Percentiles rank a stretch among this genome's conserved stretches.
Evolutionary conservation across 2,113 vertebrate genomes (phyloP).

Genomic region (Heterotilapia buettikoferi): DNA sequence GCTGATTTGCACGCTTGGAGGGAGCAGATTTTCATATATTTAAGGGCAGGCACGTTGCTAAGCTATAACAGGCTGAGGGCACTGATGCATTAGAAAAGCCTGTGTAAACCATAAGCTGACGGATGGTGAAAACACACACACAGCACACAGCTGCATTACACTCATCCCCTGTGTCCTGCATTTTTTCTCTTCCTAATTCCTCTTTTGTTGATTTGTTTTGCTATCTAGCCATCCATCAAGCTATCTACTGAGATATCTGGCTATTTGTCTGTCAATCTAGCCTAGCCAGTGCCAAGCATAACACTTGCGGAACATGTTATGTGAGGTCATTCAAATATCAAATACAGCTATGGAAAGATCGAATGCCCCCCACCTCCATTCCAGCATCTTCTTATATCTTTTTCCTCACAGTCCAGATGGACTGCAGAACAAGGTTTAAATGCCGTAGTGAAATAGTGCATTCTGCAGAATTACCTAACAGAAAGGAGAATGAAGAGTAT

Average conservation of each 20-base stretch:
- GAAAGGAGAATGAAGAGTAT: neutral
- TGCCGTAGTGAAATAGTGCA: neutral
- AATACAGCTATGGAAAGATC: neutral
- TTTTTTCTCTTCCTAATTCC: neutral
- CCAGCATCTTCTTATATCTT: neutral
- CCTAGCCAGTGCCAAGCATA: neutral
- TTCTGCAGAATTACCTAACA: neutral
- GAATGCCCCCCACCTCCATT: neutral
- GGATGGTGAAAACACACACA: constrained; percentile 33
- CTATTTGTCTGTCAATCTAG: neutral
- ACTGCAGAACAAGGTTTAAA: neutral
- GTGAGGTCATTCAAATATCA: neutral
- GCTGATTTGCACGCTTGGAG: constrained; percentile 49
- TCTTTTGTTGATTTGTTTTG: neutral
- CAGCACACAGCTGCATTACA: neutral
- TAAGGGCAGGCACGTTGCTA: constrained; percentile 41
- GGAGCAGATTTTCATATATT: constrained; percentile 62
- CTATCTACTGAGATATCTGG: neutral
- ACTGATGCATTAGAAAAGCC: constrained; percentile 53
- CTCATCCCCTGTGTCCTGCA: neutral
- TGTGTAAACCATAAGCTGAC: constrained; percentile 56
- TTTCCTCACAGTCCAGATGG: neutral
- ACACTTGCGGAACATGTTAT: neutral
- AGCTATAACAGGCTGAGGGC: constrained; percentile 42
- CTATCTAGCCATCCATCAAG: neutral